Evolutionary conservation across 2,113 vertebrate species (phyloP).

Genomic region (Cheirogaleus medius): DNA sequence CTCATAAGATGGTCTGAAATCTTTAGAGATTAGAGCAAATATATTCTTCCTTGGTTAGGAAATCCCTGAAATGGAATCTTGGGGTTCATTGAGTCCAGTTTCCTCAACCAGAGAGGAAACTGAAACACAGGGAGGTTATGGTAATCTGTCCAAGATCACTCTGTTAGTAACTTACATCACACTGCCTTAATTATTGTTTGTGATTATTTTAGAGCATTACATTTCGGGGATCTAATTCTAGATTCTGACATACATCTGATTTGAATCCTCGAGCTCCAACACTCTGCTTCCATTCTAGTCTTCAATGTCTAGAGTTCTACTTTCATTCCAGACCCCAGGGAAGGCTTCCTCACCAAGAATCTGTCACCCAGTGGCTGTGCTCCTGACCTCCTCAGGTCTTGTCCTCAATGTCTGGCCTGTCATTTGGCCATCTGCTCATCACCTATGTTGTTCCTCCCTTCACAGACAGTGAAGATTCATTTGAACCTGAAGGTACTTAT

Average conservation of each 20-base stretch:
- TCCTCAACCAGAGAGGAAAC: not conserved
- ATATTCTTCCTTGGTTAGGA: not conserved
- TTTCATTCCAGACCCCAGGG: not conserved
- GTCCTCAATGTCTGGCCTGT: not conserved
- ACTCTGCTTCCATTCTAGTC: not conserved
- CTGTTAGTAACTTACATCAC: not conserved
- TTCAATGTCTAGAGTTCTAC: not conserved
- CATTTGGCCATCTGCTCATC: not conserved
- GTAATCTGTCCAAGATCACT: not conserved
- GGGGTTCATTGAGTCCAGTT: not conserved
- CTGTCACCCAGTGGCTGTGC: not conserved
- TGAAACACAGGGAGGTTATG: not conserved
- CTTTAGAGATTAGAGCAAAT: not conserved
- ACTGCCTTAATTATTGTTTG: not conserved
- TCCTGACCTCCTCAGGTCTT: not conserved
- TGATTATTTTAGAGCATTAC: conserved; percentile 17
- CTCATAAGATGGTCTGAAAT: not conserved
- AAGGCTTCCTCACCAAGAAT: not conserved
- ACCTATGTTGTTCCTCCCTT: not conserved
- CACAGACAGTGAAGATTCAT: not conserved
- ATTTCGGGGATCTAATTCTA: not conserved
- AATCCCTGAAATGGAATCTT: not conserved
- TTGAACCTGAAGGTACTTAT: not conserved
- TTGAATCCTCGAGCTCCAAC: not conserved
- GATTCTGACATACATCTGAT: not conserved